These are phyloP conservation scores for Daubentonia madagascariensis DNA, from an alignment of 2,113 vertebrate species.

Conservation along the genomic window DNA sequence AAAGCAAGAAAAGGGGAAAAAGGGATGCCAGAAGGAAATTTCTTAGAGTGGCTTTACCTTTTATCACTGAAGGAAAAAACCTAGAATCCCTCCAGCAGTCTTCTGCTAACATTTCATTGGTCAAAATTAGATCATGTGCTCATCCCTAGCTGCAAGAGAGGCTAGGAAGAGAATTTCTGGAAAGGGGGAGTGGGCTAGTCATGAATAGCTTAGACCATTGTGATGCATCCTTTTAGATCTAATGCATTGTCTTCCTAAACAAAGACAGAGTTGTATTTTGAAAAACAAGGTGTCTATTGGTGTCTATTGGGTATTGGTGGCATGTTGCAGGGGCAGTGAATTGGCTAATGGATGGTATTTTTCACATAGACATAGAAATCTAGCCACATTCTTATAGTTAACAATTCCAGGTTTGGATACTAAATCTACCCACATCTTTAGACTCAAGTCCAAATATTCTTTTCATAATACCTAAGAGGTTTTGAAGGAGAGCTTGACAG, in stretches of 20 bases:
- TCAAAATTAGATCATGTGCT: neutral
- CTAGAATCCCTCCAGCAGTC: neutral
- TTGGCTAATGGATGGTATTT: neutral
- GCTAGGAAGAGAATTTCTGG: neutral
- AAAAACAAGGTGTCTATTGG: neutral
- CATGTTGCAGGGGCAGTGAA: neutral
- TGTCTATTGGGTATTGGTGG: neutral
- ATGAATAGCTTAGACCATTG: neutral
- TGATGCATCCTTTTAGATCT: neutral
- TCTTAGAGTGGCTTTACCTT: neutral
- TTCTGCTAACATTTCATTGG: neutral
- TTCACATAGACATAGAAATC: neutral
- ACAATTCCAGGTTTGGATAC: neutral
- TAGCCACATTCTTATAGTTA: neutral
- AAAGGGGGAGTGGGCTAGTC: neutral
- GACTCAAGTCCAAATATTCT: neutral
- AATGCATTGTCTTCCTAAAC: neutral
- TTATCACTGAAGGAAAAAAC: neutral
- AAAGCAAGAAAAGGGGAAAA: neutral
- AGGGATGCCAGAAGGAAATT: neutral
- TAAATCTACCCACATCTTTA: neutral
- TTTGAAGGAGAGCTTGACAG: neutral
- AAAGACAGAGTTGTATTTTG: neutral
- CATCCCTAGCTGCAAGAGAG: neutral
- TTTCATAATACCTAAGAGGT: neutral